A percentile compares a stretch with the other conserved stretches of the same genome.
These are phyloP conservation scores for Mesochorus sp. DNA, from an alignment of 2,888 invertebrate genomes.

Conservation along the genomic window DNA sequence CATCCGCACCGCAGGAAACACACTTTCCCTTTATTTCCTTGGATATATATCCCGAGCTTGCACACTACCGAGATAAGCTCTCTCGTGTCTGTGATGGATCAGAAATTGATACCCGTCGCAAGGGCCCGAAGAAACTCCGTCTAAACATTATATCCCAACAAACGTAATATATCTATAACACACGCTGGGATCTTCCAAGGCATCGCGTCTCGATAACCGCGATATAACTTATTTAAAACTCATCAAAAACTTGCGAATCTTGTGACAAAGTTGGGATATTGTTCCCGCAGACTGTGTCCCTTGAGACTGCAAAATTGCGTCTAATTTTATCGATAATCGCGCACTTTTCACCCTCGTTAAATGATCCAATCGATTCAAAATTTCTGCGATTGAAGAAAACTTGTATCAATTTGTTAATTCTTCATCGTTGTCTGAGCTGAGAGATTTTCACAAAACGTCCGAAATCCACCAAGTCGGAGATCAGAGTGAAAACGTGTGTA, in stretches of 20 bases:
- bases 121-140: conserved; percentile 33
- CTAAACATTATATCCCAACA: no score
- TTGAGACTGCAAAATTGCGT: no score
- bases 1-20: conserved; percentile 14
- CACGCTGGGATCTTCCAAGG: no score
- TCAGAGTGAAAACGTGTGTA: conserved; percentile 74
- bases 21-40: background rate
- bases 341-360: background rate
- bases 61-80: conserved; percentile 23
- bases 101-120: conserved; percentile 35
- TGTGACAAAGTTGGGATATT: background rate
- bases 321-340: background rate
- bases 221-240: background rate
- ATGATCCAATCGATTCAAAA: background rate
- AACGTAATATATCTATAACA: no score
- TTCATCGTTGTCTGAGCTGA: background rate
- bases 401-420: background rate
- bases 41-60: background rate
- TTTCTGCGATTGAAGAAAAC: background rate
- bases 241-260: background rate
- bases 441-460: conserved; percentile 65
- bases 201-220: background rate
- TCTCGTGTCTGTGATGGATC: background rate
- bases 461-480: conserved; percentile 74
- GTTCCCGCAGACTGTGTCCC: no score